phyloP scores from a whole-genome alignment of 2,797 vertebrate species.

The Gila robusta region DNA sequence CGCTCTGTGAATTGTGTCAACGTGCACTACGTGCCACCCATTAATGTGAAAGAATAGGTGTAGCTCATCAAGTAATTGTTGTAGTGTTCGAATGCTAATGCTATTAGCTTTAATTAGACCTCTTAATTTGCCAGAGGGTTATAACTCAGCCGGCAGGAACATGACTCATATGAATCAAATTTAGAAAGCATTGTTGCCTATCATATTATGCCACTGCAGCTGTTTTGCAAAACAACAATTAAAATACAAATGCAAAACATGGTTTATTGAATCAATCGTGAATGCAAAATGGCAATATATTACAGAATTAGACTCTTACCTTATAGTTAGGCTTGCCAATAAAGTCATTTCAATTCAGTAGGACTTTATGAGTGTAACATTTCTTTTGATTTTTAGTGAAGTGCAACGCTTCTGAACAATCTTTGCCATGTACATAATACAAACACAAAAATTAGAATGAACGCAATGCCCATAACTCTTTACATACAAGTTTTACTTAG shows the following conservation, averaged over 20 bases:
- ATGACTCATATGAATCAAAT: constrained; percentile 42
- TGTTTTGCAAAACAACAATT: constrained; percentile 38
- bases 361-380: not conserved
- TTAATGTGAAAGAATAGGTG: constrained; percentile 36
- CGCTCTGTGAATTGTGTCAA: constrained; percentile 27
- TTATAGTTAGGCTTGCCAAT: not conserved
- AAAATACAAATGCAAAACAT: constrained; percentile 17
- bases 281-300: not conserved
- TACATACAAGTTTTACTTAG: not conserved
- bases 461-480: not conserved
- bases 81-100: constrained; percentile 32
- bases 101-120: constrained; percentile 41
- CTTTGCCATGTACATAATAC: not conserved
- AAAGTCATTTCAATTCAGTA: not conserved
- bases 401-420: too few relatives aligned
- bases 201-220: constrained; percentile 1
- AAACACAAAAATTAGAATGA: not conserved
- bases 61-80: constrained; percentile 36
- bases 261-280: not conserved
- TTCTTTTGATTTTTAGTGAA: not conserved
- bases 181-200: constrained; percentile 13
- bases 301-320: not conserved
- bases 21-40: not conserved
- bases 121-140: constrained; percentile 39
- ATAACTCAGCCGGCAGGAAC: constrained; percentile 41